Evolutionary conservation across 1,140 invertebrate species (phyloP).

Genomic region (Anoplophora glabripennis): DNA sequence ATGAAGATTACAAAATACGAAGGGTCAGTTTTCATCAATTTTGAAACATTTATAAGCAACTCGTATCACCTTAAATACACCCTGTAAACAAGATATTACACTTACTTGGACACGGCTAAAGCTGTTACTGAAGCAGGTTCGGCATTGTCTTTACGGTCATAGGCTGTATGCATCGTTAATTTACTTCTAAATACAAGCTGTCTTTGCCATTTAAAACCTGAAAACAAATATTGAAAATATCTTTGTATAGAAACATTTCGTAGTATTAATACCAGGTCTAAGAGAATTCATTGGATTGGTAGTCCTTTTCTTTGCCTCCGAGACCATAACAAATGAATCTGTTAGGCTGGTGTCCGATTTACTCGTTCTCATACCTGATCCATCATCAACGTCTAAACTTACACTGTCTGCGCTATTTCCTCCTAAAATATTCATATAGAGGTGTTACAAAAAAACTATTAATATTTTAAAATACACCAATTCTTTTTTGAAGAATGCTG

Average conservation of each 20-base stretch:
- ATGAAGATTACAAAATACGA: too few species aligned
- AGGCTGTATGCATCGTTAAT: slow-evolving; percentile 98
- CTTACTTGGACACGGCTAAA: slow-evolving; percentile 75
- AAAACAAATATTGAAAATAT: slow-evolving; percentile 22
- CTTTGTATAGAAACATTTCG: background rate
- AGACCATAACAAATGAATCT: slow-evolving; percentile 84
- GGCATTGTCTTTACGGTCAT: slow-evolving; percentile 93
- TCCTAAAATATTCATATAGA: slow-evolving; percentile 13
- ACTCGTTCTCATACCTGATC: slow-evolving; percentile 64
- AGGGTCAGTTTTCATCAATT: too few species aligned
- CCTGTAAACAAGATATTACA: slow-evolving; percentile 83
- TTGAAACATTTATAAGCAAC: too few species aligned
- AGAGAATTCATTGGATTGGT: slow-evolving; percentile 61
- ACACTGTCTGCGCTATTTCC: slow-evolving; percentile 18
- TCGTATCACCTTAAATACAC: too few species aligned
- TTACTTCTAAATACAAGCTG: slow-evolving; percentile 93
- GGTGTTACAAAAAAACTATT: too few species aligned
- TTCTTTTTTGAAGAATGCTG: too few species aligned
- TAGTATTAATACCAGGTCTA: slow-evolving; percentile 53
- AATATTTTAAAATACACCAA: slow-evolving; percentile 28
- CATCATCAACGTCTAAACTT: slow-evolving; percentile 43
- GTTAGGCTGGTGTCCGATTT: slow-evolving; percentile 89
- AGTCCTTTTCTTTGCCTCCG: slow-evolving; percentile 53
- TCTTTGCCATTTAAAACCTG: slow-evolving; percentile 86
- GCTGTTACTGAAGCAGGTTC: slow-evolving; percentile 96